Conservation (phyloP, 2,888 invertebrate genomes). For the Glaucopsyche alexis region DNA sequence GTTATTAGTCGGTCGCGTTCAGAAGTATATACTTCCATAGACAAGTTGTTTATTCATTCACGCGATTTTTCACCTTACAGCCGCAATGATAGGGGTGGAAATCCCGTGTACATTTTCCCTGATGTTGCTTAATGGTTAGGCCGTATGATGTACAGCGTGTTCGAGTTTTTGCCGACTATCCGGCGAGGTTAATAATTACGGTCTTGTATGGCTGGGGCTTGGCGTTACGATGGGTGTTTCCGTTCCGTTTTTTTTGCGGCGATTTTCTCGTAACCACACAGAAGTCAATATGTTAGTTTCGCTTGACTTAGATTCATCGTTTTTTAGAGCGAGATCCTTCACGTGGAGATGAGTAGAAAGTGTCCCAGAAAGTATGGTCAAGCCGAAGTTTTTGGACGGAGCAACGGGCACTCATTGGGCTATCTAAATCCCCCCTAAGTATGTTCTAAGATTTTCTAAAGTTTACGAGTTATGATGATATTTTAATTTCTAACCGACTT, state of each 20-base stretch:
- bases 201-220: constrained; percentile 46
- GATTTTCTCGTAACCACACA: constrained; percentile 43
- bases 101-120: constrained; percentile 30
- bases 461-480: no score
- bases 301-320: constrained; percentile 33
- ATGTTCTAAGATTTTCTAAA: no score
- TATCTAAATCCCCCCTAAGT: no score
- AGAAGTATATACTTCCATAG: constrained; percentile 46
- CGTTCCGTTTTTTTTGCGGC: constrained; percentile 50
- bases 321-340: constrained; percentile 20
- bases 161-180: constrained; percentile 62
- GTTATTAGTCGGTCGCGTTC: constrained; percentile 50
- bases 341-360: constrained; percentile 9
- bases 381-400: no score
- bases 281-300: constrained; percentile 43
- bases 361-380: neutral
- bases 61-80: constrained; percentile 14
- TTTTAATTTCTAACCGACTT: no score
- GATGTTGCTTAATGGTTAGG: constrained; percentile 17
- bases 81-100: constrained; percentile 1
- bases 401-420: no score
- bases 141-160: constrained; percentile 44
- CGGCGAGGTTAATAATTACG: constrained; percentile 61
- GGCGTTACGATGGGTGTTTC: constrained; percentile 55
- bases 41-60: constrained; percentile 28